Percentiles rank a stretch among this genome's conserved stretches.
phyloP scores from a whole-genome alignment of 2,888 invertebrate genomes.

The Lamellibrachia columna region DNA sequence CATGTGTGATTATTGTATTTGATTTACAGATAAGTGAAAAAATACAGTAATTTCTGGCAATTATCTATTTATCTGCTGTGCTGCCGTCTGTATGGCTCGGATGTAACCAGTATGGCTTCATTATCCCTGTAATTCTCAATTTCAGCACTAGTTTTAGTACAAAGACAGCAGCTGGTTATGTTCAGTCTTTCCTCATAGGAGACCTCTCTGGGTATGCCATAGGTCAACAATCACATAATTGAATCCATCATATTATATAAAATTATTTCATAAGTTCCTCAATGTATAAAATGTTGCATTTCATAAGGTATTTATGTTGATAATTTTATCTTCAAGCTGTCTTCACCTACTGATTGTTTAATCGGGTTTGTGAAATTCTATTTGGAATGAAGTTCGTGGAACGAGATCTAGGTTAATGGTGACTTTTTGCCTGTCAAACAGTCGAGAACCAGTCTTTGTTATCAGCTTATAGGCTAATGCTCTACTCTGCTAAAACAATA shows the following conservation, averaged over 20 bases:
- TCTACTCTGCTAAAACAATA: not conserved
- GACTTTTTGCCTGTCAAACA: not conserved
- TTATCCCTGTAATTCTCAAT: not conserved
- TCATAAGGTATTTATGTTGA: not conserved
- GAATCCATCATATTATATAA: not conserved
- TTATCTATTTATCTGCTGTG: not conserved
- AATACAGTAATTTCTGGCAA: not conserved
- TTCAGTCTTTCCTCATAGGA: not conserved
- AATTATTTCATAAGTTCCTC: not conserved
- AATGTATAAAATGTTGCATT: not conserved
- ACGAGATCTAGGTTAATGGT: not conserved
- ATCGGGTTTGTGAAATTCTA: not conserved
- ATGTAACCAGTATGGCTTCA: not conserved
- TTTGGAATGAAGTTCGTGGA: not conserved
- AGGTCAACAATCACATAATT: not conserved
- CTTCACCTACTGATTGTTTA: not conserved
- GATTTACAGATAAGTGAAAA: slow-evolving; percentile 4
- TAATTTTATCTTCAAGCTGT: not conserved
- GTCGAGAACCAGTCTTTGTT: not conserved
- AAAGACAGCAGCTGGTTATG: not conserved
- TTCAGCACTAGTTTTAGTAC: not conserved
- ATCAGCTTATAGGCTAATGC: not conserved
- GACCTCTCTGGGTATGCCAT: not conserved
- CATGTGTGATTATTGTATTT: slow-evolving; percentile 1
- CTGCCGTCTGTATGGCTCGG: not conserved